phyloP scores from a whole-genome alignment of 2,888 invertebrate species.

The Linnaemya vulpina region DNA sequence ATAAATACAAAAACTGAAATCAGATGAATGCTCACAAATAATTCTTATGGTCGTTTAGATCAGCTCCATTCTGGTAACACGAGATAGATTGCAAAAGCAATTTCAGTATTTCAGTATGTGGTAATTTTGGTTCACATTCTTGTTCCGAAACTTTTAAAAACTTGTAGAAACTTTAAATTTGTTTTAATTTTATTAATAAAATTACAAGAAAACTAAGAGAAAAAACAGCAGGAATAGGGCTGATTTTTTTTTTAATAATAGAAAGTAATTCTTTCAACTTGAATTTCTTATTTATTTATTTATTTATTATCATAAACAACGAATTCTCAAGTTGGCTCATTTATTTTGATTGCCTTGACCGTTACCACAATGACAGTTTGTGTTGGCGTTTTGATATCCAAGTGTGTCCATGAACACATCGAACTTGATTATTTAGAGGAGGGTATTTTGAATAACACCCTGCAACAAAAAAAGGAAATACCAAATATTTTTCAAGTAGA shows the following conservation, averaged over 20 bases:
- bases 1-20: background rate
- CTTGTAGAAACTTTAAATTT: background rate
- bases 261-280: background rate
- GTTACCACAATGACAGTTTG: conserved; percentile 35
- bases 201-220: no score
- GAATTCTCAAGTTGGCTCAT: conserved; percentile 38
- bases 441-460: background rate
- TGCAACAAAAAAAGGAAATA: no score
- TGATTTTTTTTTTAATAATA: conserved; percentile 1
- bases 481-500: no score
- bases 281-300: conserved; percentile 20
- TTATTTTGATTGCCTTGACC: conserved; percentile 58
- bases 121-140: background rate
- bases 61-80: background rate
- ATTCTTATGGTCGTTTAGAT: background rate
- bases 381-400: background rate
- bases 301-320: conserved; percentile 24
- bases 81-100: background rate
- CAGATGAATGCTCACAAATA: background rate
- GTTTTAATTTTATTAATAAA: background rate
- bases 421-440: background rate
- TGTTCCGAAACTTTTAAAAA: background rate
- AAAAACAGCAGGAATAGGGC: background rate
- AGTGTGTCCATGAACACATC: background rate
- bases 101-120: background rate